A percentile compares a stretch with the other conserved stretches of the same genome.
Conservation (phyloP, 1,140 invertebrate genomes). For the Frieseomelitta varia region DNA sequence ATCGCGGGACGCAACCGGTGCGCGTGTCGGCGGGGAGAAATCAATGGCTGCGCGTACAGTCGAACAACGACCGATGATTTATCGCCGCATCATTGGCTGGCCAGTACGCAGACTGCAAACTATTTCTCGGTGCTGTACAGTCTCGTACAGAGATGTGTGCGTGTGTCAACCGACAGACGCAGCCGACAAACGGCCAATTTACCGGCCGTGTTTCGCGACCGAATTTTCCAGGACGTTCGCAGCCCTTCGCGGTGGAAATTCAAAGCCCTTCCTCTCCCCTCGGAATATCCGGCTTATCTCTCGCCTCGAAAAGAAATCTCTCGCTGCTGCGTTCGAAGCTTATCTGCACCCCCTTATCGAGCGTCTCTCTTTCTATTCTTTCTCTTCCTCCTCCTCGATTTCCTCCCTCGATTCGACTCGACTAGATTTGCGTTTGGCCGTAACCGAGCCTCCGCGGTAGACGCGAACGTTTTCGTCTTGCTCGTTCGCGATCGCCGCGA, state of each 20-base stretch:
- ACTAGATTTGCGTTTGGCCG: conserved; percentile 52
- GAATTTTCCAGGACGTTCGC: not conserved
- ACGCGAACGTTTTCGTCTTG: conserved; percentile 15
- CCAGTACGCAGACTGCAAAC: not conserved
- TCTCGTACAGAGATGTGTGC: too few relatives aligned
- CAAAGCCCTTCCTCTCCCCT: not conserved
- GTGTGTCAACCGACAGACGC: not conserved
- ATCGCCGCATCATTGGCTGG: conserved; percentile 30
- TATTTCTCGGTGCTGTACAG: not conserved
- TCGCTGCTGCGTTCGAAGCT: conserved; percentile 5
- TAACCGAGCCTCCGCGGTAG: too few relatives aligned
- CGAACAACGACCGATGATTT: conserved; percentile 20
- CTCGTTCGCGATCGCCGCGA: conserved; percentile 35
- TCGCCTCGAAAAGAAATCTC: not conserved
- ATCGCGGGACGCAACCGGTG: conserved; percentile 18
- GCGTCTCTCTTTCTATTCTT: not conserved
- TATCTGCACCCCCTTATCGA: conserved; percentile 24
- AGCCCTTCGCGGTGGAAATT: not conserved
- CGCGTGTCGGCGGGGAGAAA: conserved; percentile 17
- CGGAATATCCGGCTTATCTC: conserved; percentile 25
- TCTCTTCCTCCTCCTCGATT: not conserved
- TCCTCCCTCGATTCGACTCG: conserved; percentile 2
- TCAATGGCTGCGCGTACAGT: conserved; percentile 15
- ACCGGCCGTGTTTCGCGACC: not conserved
- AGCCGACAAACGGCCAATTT: not conserved